Evolutionary conservation across 2,113 vertebrate genomes (phyloP).

Genomic region (Synchiropus splendidus): DNA sequence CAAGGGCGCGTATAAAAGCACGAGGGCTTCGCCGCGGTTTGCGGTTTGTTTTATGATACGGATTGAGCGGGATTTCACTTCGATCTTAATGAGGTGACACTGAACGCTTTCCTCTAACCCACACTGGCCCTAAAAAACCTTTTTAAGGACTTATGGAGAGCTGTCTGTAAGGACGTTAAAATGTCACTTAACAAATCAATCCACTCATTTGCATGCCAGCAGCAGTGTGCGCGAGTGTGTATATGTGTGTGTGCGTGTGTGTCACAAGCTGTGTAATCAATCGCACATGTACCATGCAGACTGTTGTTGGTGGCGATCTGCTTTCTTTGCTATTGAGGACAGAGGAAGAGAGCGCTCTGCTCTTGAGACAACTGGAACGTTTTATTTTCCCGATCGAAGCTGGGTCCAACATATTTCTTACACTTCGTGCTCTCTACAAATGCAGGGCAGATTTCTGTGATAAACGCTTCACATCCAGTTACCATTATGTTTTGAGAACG

Average conservation of each 20-base stretch:
- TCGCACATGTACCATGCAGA: constrained; percentile 32
- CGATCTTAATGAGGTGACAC: constrained; percentile 54
- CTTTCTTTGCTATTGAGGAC: constrained; percentile 53
- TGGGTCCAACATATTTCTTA: too few relatives aligned
- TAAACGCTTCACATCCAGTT: too few relatives aligned
- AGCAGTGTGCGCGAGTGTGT: constrained; percentile 1
- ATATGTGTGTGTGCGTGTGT: not conserved
- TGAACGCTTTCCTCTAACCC: constrained; percentile 51
- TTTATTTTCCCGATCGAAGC: too few relatives aligned
- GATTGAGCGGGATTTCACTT: constrained; percentile 52
- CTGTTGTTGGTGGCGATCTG: constrained; percentile 28
- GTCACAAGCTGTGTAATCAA: constrained; percentile 24
- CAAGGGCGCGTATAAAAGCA: too few relatives aligned
- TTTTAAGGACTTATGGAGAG: constrained; percentile 61
- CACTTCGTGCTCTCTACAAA: too few relatives aligned
- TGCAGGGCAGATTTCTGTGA: too few relatives aligned
- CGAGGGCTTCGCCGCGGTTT: constrained; percentile 30
- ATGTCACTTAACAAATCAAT: constrained; percentile 68
- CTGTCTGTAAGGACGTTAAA: constrained; percentile 59
- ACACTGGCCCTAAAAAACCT: constrained; percentile 55
- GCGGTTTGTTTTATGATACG: constrained; percentile 50
- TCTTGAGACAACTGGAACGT: too few relatives aligned
- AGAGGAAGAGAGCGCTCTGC: constrained; percentile 52
- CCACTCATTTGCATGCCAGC: constrained; percentile 56
- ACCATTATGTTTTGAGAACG: too few relatives aligned